Percentiles rank a stretch among this genome's conserved stretches.
phyloP scores from a whole-genome alignment of 2,888 invertebrate genomes.

The Iphiclides podalirius region DNA sequence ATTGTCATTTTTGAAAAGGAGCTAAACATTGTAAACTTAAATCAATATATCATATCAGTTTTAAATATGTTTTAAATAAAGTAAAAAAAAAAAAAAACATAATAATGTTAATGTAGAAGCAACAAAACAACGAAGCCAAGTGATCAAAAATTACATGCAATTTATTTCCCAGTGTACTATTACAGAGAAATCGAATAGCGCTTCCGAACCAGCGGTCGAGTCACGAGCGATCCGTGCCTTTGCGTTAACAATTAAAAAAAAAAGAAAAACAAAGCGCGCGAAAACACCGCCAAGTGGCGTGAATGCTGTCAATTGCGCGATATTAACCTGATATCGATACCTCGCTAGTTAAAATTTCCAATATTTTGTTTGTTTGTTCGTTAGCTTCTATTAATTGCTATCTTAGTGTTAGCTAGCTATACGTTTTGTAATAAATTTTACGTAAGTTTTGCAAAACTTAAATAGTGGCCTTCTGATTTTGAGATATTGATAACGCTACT shows the following conservation, averaged over 20 bases:
- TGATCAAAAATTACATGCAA: slow-evolving; percentile 9
- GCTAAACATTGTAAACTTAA: too few relatives aligned
- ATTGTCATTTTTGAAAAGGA: too few relatives aligned
- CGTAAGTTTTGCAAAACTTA: too few relatives aligned
- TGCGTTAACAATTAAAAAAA: slow-evolving; percentile 25
- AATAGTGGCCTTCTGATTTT: too few relatives aligned
- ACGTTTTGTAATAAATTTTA: too few relatives aligned
- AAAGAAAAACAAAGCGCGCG: slow-evolving; percentile 24
- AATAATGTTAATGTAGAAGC: too few relatives aligned
- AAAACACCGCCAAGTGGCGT: slow-evolving; percentile 30
- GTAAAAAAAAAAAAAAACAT: too few relatives aligned
- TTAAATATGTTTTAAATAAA: too few relatives aligned
- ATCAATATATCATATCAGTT: too few relatives aligned
- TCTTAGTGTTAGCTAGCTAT: not conserved
- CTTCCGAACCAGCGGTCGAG: slow-evolving; percentile 29
- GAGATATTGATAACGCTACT: too few relatives aligned
- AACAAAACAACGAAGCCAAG: not conserved
- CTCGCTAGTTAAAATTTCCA: not conserved
- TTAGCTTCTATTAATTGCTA: not conserved
- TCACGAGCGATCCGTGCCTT: slow-evolving; percentile 28
- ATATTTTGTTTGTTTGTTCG: not conserved
- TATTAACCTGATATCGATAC: slow-evolving; percentile 7
- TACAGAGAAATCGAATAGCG: slow-evolving; percentile 26
- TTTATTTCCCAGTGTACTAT: slow-evolving; percentile 26
- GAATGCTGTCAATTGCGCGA: slow-evolving; percentile 19